phyloP scores from a whole-genome alignment of 2,113 vertebrate genomes.

The Tragulus kanchil region DNA sequence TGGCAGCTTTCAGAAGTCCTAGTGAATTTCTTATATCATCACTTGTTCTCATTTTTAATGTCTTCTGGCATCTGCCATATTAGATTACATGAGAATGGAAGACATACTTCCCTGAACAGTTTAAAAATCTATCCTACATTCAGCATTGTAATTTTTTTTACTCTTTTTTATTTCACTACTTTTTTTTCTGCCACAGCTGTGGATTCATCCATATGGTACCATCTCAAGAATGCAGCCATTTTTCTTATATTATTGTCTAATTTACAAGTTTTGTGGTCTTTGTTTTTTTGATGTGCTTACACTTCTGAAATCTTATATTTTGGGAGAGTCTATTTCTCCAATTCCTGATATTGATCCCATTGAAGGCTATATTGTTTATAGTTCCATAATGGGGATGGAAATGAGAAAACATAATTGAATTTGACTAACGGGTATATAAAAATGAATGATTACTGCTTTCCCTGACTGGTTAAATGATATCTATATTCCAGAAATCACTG shows the following conservation, averaged over 20 bases:
- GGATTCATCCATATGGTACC: not conserved
- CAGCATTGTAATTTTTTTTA: not conserved
- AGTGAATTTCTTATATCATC: constrained; percentile 26
- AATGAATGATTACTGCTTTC: not conserved
- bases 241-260: constrained; percentile 20
- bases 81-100: constrained; percentile 33
- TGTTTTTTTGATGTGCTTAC: not conserved
- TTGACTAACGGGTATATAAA: not conserved
- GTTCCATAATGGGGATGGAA: not conserved
- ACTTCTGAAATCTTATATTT: constrained; percentile 21
- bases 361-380: not conserved
- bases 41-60: not conserved
- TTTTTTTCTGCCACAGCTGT: not conserved
- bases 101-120: not conserved
- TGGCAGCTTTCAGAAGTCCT: not conserved
- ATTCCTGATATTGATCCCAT: not conserved
- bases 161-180: not conserved
- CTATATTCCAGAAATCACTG: constrained; percentile 22
- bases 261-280: not conserved
- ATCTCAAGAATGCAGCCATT: constrained; percentile 16
- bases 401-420: constrained; percentile 22
- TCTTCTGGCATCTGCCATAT: constrained; percentile 16
- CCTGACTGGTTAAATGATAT: not conserved
- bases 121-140: constrained; percentile 23
- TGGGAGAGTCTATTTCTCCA: not conserved